Evolutionary conservation across 2,113 vertebrate species (phyloP).

Genomic region (Macrotus californicus): DNA sequence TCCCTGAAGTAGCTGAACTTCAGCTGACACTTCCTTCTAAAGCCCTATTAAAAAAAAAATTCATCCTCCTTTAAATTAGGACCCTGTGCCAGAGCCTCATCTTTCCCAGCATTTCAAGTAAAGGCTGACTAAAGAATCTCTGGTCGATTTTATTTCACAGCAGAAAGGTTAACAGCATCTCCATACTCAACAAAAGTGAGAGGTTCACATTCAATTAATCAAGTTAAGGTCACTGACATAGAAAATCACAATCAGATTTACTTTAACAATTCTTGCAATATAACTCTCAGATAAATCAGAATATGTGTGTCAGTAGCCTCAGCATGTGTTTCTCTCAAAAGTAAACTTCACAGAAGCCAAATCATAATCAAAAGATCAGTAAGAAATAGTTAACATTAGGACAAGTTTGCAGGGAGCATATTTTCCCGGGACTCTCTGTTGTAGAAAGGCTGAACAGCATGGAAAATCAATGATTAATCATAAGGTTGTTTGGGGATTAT

Average conservation of each 20-base stretch:
- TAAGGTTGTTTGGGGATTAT: neutral
- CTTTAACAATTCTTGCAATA: neutral
- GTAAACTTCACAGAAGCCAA: neutral
- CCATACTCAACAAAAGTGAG: neutral
- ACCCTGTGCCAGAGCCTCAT: neutral
- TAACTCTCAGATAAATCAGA: neutral
- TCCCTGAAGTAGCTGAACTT: neutral
- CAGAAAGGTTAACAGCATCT: neutral
- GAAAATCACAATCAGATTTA: neutral
- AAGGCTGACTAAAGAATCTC: neutral
- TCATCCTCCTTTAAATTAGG: neutral
- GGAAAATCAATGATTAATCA: slow-evolving; percentile 2
- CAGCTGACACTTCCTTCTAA: neutral
- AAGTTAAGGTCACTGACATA: neutral
- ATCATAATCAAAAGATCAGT: neutral
- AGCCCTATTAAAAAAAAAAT: neutral
- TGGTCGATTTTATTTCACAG: neutral
- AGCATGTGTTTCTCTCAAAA: neutral
- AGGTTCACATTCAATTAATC: neutral
- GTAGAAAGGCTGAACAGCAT: neutral
- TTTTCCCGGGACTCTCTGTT: neutral
- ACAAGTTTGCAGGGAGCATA: neutral
- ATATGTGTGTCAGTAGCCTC: neutral
- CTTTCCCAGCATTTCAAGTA: neutral
- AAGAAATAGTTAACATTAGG: neutral